phyloP scores from a whole-genome alignment of 2,113 vertebrate genomes.

The Ancistrus triradiatus region DNA sequence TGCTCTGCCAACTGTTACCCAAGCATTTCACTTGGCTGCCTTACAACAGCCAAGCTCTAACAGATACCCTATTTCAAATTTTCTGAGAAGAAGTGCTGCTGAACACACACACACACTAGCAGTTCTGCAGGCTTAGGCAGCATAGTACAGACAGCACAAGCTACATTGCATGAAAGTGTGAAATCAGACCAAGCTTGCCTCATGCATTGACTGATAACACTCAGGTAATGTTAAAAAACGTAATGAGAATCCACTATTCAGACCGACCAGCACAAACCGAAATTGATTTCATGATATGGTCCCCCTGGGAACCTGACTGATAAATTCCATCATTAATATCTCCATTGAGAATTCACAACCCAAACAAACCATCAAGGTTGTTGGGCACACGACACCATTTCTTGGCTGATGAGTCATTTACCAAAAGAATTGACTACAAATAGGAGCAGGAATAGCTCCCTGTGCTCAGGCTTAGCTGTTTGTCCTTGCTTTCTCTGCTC shows the following conservation, averaged over 20 bases:
- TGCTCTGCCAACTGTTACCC: conserved; percentile 39
- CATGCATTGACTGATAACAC: conserved; percentile 66
- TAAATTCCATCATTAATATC: neutral
- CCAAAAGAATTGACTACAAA: conserved; percentile 18
- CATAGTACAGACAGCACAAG: conserved; percentile 48
- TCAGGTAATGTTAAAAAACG: conserved; percentile 48
- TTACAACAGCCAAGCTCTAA: conserved; percentile 23
- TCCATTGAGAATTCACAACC: conserved; percentile 1
- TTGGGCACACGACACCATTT: conserved; percentile 1
- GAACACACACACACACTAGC: too few relatives aligned
- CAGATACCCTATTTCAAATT: conserved; percentile 4
- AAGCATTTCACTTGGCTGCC: conserved; percentile 47
- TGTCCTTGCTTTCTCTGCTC: conserved; percentile 22
- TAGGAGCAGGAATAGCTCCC: conserved; percentile 26
- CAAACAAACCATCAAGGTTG: conserved; percentile 24
- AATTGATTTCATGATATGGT: neutral
- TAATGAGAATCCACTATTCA: conserved; percentile 26
- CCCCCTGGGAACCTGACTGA: neutral
- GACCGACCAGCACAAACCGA: conserved; percentile 10
- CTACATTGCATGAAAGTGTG: conserved; percentile 62
- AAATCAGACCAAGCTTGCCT: conserved; percentile 71
- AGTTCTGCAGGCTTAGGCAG: too few relatives aligned
- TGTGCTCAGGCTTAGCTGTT: neutral
- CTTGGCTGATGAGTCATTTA: conserved; percentile 11
- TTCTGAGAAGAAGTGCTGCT: neutral